Evolutionary conservation across 2,888 invertebrate genomes (phyloP).

Genomic region (Caenorhabditis becei): DNA sequence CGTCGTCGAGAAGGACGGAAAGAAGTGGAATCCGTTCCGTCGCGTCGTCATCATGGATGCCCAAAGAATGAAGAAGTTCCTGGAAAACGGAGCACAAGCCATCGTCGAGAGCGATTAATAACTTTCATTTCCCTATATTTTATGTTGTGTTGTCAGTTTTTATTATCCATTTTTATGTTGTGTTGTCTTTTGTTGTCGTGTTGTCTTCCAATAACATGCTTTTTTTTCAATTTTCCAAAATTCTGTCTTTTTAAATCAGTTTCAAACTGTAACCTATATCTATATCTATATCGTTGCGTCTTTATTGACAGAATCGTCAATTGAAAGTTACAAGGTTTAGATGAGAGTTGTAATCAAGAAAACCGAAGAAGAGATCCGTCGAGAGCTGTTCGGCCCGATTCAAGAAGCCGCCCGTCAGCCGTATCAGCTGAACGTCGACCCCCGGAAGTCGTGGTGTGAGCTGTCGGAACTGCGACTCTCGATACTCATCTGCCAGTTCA

Average conservation of each 20-base stretch:
- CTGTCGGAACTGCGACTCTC: conserved; percentile 48
- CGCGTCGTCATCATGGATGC: conserved; percentile 70
- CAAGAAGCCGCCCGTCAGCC: conserved; percentile 39
- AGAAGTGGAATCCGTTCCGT: conserved; percentile 74
- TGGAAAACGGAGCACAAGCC: conserved; percentile 43
- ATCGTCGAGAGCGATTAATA: background rate
- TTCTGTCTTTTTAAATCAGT: no score
- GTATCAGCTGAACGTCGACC: conserved; percentile 38
- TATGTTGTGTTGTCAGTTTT: conserved; percentile 23
- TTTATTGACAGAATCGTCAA: background rate
- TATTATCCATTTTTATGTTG: no score
- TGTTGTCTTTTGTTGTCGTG: background rate
- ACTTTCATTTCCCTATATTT: conserved; percentile 4
- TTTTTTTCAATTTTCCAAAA: background rate
- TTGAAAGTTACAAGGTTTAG: background rate
- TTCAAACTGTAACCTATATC: no score
- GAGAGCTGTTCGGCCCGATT: conserved; percentile 42
- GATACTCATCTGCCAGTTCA: conserved; percentile 37
- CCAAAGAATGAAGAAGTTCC: conserved; percentile 49
- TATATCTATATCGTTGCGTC: no score
- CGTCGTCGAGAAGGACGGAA: conserved; percentile 70
- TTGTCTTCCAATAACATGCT: background rate
- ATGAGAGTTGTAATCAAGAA: conserved; percentile 45
- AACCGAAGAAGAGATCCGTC: conserved; percentile 37
- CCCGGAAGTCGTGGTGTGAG: conserved; percentile 53